Percentiles rank a stretch among this genome's conserved stretches.
Conservation (phyloP, 2,113 vertebrate genomes). For the Pluvialis apricaria region DNA sequence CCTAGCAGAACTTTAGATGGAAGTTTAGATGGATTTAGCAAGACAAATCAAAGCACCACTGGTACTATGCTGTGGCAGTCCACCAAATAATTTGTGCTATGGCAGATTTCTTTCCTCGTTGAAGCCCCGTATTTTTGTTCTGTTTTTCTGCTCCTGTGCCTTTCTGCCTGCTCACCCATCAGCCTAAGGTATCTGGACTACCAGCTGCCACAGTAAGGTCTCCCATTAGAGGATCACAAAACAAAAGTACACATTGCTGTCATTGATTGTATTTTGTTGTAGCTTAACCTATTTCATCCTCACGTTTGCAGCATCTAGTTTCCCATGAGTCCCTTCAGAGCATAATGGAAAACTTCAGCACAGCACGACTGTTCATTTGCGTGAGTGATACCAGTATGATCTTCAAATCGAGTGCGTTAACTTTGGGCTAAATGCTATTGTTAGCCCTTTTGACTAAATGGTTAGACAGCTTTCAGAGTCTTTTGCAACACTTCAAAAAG, state of each 20-base stretch:
- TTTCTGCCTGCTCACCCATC: neutral
- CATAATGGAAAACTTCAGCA: conserved; percentile 14
- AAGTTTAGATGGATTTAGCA: neutral
- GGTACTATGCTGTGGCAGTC: neutral
- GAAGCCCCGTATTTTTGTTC: neutral
- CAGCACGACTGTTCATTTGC: neutral
- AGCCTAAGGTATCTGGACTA: neutral
- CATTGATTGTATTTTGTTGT: neutral
- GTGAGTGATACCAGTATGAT: neutral
- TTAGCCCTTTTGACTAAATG: neutral
- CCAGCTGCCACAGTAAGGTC: neutral
- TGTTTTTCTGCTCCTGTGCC: neutral
- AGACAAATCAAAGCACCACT: neutral
- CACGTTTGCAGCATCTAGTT: neutral
- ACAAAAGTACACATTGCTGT: neutral
- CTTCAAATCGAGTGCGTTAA: conserved; percentile 7
- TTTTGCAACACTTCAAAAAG: neutral
- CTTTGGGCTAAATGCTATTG: neutral
- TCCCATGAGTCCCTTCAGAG: conserved; percentile 6
- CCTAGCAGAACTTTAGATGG: neutral
- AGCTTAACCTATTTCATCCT: neutral
- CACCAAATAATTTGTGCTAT: neutral
- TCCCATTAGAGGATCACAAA: neutral
- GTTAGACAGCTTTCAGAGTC: neutral
- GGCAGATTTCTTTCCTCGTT: neutral